These are phyloP conservation scores for Melopsittacus undulatus DNA, from an alignment of 2,797 vertebrate species.

Conservation along the genomic window DNA sequence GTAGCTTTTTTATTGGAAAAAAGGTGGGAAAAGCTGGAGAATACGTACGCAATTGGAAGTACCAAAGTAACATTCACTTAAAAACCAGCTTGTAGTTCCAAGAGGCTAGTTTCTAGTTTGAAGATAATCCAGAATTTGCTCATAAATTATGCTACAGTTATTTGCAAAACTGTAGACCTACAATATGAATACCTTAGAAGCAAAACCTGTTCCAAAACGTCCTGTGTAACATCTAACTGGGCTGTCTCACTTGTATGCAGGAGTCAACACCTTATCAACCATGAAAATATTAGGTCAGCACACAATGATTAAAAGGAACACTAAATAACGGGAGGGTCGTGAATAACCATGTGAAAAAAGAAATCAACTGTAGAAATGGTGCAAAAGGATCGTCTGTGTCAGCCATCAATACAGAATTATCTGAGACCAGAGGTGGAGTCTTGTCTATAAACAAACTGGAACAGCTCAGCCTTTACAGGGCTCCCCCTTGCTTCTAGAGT, in stretches of 20 bases:
- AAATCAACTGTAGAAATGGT: background rate
- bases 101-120: background rate
- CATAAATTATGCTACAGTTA: background rate
- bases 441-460: background rate
- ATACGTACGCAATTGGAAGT: rapidly evolving
- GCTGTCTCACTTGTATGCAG: background rate
- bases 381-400: background rate
- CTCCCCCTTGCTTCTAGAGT: background rate
- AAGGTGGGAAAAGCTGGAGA: background rate
- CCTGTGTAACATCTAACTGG: background rate
- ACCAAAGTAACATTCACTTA: rapidly evolving
- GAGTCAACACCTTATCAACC: background rate
- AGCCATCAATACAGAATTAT: background rate
- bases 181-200: background rate
- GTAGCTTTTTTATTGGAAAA: background rate
- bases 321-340: rapidly evolving
- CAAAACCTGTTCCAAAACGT: background rate
- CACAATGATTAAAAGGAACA: rapidly evolving
- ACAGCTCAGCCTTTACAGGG: background rate
- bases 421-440: background rate
- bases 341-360: background rate
- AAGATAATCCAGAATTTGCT: background rate
- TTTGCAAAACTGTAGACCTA: background rate
- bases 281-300: background rate
- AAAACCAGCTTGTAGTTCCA: background rate